Evolutionary conservation across 2,797 vertebrate species (phyloP), one percentile per base, ranked within the genome.

Genomic region (Coreius guichenoti): DNA sequence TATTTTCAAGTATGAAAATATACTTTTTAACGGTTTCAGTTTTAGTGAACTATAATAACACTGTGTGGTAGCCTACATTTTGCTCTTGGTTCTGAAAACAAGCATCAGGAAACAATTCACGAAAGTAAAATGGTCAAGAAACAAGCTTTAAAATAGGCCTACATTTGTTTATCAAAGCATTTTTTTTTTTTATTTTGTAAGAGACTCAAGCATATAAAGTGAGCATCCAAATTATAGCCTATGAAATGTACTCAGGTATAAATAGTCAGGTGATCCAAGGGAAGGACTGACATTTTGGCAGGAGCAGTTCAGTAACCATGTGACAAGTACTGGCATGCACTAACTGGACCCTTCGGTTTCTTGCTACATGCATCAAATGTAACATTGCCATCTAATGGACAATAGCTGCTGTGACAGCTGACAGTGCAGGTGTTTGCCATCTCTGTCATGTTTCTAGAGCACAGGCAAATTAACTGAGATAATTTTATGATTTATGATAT

Each of bases 341-440:
- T 31, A 36, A 26, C 49, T 43, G 67, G 47, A 14, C 67, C 31
- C 43, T 68, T 31, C 36, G 8, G 67, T 73, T 69, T 72, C 21
- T 26, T 8, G 51, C 26, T 19, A 56, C 19, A 80, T 39, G 87
- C 88, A 76, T 81, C 73, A 90, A 86, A 94, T 93, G 91, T 94
- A 94, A 95, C 92, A 91, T 92, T 93, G 94, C 95, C 95, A 94
- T 93, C 95, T 96, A 92, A 92, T 94, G 95, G 94, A 90, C 92
- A 87, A 80, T 39, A 29, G 47, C 65, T 47, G 75, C 39, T n/a
- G 36, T 84, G 63, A 31, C 74, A 78, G 65, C n/a, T 70, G 47
- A 69, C 61, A 56, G n/a, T 51, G 17, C 36, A 74, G 61, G 31
- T 76, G 45, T 68, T 23, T 83, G 43, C 16, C 31, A 39, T 47